A percentile compares a stretch with the other conserved stretches of the same genome.
Conservation (phyloP, 2,797 vertebrate genomes). For the Poliocrania exsul region DNA sequence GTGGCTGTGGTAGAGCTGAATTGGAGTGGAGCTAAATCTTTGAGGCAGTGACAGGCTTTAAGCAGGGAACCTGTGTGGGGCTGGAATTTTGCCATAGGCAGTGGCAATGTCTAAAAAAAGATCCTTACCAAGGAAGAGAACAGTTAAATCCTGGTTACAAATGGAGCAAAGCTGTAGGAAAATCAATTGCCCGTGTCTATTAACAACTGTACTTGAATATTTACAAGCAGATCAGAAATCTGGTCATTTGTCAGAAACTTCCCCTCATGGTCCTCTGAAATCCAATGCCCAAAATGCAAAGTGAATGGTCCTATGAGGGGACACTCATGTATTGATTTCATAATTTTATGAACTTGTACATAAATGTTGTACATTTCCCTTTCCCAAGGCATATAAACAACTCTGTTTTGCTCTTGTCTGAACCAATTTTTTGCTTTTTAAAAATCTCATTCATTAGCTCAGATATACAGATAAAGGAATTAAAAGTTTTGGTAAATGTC, state of each 20-base stretch:
- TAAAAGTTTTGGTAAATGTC: not conserved
- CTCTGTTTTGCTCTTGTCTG: not conserved
- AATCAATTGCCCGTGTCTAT: not conserved
- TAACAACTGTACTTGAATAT: not conserved
- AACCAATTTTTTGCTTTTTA: not conserved
- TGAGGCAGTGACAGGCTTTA: not conserved
- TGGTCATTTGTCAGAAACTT: not conserved
- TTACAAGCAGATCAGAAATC: not conserved
- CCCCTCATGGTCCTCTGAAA: not conserved
- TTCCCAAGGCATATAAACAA: not conserved
- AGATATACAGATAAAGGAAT: not conserved
- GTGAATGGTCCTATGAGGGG: not conserved
- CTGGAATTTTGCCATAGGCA: not conserved
- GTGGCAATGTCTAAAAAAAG: not conserved
- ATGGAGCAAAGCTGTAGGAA: not conserved
- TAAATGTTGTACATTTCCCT: not conserved
- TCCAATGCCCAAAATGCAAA: not conserved
- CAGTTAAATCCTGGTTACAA: not conserved
- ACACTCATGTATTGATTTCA: not conserved
- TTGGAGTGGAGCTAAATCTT: not conserved
- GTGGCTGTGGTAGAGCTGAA: not conserved
- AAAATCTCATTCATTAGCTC: not conserved
- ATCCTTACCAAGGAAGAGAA: not conserved
- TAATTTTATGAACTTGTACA: not conserved
- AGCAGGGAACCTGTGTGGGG: not conserved